phyloP scores from a whole-genome alignment of 2,797 vertebrate genomes.

The Sitta carolinensis region DNA sequence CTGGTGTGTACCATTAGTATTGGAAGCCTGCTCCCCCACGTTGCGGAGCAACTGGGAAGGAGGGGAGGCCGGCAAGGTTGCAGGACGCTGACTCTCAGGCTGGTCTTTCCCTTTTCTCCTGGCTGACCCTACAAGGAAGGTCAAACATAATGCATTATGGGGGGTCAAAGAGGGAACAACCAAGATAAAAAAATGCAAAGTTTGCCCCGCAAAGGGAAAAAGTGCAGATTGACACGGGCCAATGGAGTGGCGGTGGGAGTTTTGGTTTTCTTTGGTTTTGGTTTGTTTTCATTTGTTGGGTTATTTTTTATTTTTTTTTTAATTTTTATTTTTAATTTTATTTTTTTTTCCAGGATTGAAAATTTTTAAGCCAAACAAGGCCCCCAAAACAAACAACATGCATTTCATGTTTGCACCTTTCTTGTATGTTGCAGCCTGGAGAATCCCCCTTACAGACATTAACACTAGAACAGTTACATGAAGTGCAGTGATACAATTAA shows the following conservation, averaged over 20 bases:
- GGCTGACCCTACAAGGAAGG: conserved; percentile 99
- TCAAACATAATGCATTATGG: conserved; percentile 99
- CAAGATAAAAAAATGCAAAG: conserved; percentile 86
- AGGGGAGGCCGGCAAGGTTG: conserved; percentile 87
- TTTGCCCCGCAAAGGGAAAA: conserved; percentile 82
- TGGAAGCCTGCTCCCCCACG: conserved; percentile 87
- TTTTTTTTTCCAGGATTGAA: conserved; percentile 55
- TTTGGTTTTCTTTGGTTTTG: conserved; percentile 74
- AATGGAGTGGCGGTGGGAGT: conserved; percentile 74
- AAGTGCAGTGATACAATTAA: conserved; percentile 73
- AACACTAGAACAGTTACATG: conserved; percentile 73
- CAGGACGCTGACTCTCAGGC: conserved; percentile 89
- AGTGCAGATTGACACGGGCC: conserved; percentile 80
- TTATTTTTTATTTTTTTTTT: not conserved
- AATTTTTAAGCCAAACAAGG: conserved; percentile 82
- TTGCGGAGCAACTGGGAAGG: conserved; percentile 90
- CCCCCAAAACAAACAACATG: conserved; percentile 96
- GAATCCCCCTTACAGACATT: conserved; percentile 81
- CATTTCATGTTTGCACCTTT: conserved; percentile 99
- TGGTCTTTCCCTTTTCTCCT: conserved; percentile 98
- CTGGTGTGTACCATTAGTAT: conserved; percentile 93
- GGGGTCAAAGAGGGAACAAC: conserved; percentile 95
- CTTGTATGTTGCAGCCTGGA: conserved; percentile 97
- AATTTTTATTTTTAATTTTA: not conserved
- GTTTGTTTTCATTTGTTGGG: conserved; percentile 38